Conservation (phyloP, 1,140 invertebrate species). For the Drosophila truncata region DNA sequence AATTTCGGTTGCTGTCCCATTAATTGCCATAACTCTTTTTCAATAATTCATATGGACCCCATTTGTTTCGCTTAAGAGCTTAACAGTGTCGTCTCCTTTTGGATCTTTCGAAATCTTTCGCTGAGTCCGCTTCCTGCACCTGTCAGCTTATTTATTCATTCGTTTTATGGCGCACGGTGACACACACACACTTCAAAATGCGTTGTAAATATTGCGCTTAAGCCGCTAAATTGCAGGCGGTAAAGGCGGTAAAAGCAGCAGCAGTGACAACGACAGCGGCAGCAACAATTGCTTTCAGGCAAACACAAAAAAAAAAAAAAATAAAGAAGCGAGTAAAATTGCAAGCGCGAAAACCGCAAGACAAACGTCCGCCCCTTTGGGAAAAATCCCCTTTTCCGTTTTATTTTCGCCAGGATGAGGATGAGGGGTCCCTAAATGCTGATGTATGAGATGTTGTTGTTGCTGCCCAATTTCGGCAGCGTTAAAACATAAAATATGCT, state of each 20-base stretch:
- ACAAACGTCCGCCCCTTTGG: conserved; percentile 56
- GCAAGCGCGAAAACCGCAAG: conserved; percentile 78
- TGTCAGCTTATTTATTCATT: conserved; percentile 62
- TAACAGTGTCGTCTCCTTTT: conserved; percentile 50
- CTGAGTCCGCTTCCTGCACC: conserved; percentile 47
- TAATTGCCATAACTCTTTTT: conserved; percentile 50
- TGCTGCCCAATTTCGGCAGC: conserved; percentile 78
- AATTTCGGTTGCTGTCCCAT: conserved; percentile 8
- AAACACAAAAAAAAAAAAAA: conserved; percentile 40
- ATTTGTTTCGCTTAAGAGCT: conserved; percentile 51
- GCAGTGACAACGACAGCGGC: conserved; percentile 8
- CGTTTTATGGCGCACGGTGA: conserved; percentile 64
- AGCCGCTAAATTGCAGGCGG: conserved; percentile 78
- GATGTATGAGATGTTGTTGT: conserved; percentile 76
- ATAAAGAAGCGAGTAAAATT: conserved; percentile 51
- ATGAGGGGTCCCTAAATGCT: conserved; percentile 73
- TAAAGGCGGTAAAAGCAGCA: conserved; percentile 33
- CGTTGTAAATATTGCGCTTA: conserved; percentile 79
- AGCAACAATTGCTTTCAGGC: conserved; percentile 72
- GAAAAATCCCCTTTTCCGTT: conserved; percentile 11
- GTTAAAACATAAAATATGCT: conserved; percentile 85
- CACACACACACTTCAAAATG: conserved; percentile 63
- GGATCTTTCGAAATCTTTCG: conserved; percentile 28
- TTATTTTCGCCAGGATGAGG: conserved; percentile 33
- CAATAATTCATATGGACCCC: conserved; percentile 45